A percentile compares a stretch with the other conserved stretches of the same genome.
phyloP scores from a whole-genome alignment of 2,888 invertebrate genomes.

The Eristalis arbustorum region DNA sequence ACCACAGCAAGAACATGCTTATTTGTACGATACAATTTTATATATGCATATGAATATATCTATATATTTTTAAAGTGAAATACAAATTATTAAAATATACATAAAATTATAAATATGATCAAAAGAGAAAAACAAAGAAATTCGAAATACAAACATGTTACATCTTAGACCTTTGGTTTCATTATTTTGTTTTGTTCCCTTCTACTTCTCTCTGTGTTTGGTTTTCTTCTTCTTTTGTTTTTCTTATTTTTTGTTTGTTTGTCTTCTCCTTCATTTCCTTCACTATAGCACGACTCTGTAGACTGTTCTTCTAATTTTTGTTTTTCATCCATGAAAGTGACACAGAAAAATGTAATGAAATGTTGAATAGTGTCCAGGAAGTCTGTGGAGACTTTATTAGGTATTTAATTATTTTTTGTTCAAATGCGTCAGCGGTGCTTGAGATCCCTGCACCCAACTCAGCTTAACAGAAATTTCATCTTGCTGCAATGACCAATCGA shows the following conservation, averaged over 20 bases:
- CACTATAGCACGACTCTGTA: constrained; percentile 17
- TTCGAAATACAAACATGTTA: constrained; percentile 51
- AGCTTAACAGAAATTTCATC: too few relatives aligned
- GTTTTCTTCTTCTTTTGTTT: background rate
- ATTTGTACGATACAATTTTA: constrained; percentile 30
- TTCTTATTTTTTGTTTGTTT: background rate
- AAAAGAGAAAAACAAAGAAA: constrained; percentile 17
- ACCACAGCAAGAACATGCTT: constrained; percentile 36
- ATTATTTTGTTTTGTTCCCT: constrained; percentile 19
- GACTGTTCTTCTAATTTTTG: background rate
- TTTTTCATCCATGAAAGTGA: background rate
- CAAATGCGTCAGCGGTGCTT: too few relatives aligned
- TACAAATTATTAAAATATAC: constrained; percentile 25
- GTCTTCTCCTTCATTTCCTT: background rate
- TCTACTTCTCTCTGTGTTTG: background rate
- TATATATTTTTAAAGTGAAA: constrained; percentile 65
- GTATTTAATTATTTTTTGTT: too few relatives aligned
- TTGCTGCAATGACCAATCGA: too few relatives aligned
- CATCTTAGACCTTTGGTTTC: constrained; percentile 44
- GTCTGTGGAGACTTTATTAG: too few relatives aligned
- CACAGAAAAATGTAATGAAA: constrained; percentile 24
- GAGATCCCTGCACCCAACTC: too few relatives aligned
- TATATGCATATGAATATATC: background rate
- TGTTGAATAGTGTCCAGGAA: background rate
- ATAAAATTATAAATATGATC: constrained; percentile 42